Conservation (phyloP, 2,888 invertebrate genomes). For the Lithophane semibrunnea region DNA sequence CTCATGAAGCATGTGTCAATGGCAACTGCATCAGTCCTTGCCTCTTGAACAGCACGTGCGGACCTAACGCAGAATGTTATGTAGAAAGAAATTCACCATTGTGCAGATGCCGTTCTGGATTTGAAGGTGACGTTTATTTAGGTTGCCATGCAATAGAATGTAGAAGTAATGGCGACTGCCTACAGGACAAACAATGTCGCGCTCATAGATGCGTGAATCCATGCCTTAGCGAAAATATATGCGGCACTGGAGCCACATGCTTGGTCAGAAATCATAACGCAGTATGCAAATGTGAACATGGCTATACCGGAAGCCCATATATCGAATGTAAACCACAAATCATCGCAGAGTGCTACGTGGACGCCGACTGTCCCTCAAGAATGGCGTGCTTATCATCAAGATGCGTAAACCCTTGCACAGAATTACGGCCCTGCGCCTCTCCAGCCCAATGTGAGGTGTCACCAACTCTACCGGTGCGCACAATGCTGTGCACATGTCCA, state of each 20-base stretch:
- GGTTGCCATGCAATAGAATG: slow-evolving; percentile 95
- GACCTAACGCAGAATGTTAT: slow-evolving; percentile 95
- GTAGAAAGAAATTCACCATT: slow-evolving; percentile 93
- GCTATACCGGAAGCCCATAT: slow-evolving; percentile 95
- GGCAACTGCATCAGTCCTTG: slow-evolving; percentile 97
- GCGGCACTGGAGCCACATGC: slow-evolving; percentile 95
- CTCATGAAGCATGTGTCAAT: slow-evolving; percentile 95
- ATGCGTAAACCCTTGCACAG: slow-evolving; percentile 95
- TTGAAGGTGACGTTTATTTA: slow-evolving; percentile 94
- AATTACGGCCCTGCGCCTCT: slow-evolving; percentile 94
- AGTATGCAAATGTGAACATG: slow-evolving; percentile 95
- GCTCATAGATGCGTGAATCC: slow-evolving; percentile 96
- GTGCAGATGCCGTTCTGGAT: slow-evolving; percentile 95
- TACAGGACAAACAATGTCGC: slow-evolving; percentile 95
- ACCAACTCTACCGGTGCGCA: slow-evolving; percentile 95
- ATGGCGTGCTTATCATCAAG: slow-evolving; percentile 95
- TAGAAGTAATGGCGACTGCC: slow-evolving; percentile 96
- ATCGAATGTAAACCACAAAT: slow-evolving; percentile 94
- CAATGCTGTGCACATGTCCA: slow-evolving; percentile 97
- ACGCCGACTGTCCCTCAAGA: slow-evolving; percentile 95
- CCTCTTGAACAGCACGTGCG: slow-evolving; percentile 94
- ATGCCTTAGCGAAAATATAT: slow-evolving; percentile 94
- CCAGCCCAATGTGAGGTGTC: slow-evolving; percentile 96
- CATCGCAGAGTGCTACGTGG: slow-evolving; percentile 94
- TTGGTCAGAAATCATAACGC: slow-evolving; percentile 95